A percentile compares a stretch with the other conserved stretches of the same genome.
These are phyloP conservation scores for Cyaniris semiargus DNA, from an alignment of 2,888 invertebrate species.

Conservation along the genomic window DNA sequence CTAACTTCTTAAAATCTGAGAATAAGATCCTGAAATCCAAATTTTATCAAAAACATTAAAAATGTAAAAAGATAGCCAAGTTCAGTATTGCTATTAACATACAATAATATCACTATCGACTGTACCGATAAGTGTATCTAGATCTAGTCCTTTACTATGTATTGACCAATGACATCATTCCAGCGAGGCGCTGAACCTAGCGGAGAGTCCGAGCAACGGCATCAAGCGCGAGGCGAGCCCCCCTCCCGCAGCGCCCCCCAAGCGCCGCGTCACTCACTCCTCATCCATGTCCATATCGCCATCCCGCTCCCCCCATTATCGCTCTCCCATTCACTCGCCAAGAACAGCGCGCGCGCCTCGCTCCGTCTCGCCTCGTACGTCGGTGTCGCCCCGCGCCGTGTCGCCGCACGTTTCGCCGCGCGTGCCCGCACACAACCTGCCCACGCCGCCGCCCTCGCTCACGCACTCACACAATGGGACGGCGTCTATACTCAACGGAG, in stretches of 20 bases:
- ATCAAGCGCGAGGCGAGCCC: slow-evolving; percentile 73
- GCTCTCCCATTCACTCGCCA: slow-evolving; percentile 48
- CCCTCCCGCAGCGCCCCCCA: slow-evolving; percentile 82
- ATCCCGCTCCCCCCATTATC: slow-evolving; percentile 45
- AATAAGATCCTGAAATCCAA: too few species aligned
- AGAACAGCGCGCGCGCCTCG: slow-evolving; percentile 40
- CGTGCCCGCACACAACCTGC: slow-evolving; percentile 43
- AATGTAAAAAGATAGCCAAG: too few species aligned
- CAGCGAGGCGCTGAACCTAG: slow-evolving; percentile 92
- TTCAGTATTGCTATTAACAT: too few species aligned
- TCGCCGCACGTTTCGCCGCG: slow-evolving; percentile 43
- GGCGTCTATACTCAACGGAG: slow-evolving; percentile 67
- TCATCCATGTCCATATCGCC: slow-evolving; percentile 46
- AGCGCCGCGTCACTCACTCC: slow-evolving; percentile 81
- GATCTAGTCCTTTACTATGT: too few species aligned
- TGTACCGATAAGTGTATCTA: background rate
- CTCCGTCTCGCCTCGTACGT: slow-evolving; percentile 53
- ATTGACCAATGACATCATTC: slow-evolving; percentile 5
- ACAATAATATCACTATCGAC: too few species aligned
- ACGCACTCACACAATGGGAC: slow-evolving; percentile 49
- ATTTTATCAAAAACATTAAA: too few species aligned
- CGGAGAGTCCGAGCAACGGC: slow-evolving; percentile 80
- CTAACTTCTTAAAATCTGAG: too few species aligned
- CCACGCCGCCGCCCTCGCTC: slow-evolving; percentile 41
- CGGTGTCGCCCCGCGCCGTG: slow-evolving; percentile 80